These are phyloP conservation scores for Anabacerthia variegaticeps DNA, from an alignment of 2,797 vertebrate species.

Conservation along the genomic window DNA sequence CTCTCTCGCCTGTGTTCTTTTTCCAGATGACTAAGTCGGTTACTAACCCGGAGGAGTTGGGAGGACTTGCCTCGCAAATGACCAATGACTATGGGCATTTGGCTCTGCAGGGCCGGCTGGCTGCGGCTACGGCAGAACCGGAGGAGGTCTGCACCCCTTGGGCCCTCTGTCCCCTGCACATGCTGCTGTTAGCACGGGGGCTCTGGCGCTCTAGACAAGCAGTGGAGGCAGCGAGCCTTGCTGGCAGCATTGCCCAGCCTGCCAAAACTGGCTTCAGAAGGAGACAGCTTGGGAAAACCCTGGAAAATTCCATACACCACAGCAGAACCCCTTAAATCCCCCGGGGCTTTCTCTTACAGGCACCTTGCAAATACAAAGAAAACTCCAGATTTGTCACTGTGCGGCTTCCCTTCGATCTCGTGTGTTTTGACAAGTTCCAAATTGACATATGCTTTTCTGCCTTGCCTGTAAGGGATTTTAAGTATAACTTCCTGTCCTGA, in stretches of 20 bases:
- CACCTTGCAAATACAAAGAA: background rate
- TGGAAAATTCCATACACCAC: rapidly evolving
- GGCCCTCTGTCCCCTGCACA: background rate
- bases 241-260: background rate
- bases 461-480: background rate
- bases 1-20: constrained; percentile 75
- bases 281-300: background rate
- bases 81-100: constrained; percentile 96
- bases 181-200: background rate
- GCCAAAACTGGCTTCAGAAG: background rate
- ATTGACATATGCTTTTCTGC: background rate
- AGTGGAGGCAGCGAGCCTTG: background rate
- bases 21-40: constrained; percentile 98
- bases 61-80: constrained; percentile 96
- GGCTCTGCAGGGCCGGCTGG: constrained; percentile 93
- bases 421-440: background rate
- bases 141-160: constrained; percentile 88
- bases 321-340: background rate
- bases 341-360: background rate
- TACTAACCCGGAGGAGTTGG: constrained; percentile 95
- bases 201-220: background rate
- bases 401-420: background rate
- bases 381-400: background rate
- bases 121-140: constrained; percentile 93
- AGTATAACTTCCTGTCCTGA: background rate